Base-by-base conservation (phyloP, 2,797 vertebrate genomes). In the Neosalanx taihuensis region DNA sequence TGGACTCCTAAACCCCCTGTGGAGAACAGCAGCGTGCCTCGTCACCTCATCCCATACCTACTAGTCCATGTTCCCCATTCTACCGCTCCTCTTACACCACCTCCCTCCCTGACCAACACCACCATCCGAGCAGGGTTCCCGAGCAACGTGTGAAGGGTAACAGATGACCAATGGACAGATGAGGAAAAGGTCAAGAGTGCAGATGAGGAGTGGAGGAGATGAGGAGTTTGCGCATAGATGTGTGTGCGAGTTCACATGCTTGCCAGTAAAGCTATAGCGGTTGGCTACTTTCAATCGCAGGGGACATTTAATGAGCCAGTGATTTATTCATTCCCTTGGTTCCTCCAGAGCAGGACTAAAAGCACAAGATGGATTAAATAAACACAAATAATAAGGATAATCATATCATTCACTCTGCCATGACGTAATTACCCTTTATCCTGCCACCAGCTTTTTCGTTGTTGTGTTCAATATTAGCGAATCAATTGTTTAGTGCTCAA, bases 341-440 rank as follows among this genome's bases (percentile, higher is more conserved):
- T 92, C 90, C 88, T 88, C 70, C 84, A 91, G 91, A 90, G 88
- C 89, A 90, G 86, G 89, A 91, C 90, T 93, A 92, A 92, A 93
- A 90, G 90, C 91, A 92, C 91, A 90, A 92, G 91, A 92, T 91
- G 90, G 91, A 93, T 93, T 93, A 93, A 92, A 92, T 93, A 93
- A 94, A 94, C 92, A 93, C 90, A 93, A 93, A 92, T 92, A 93
- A 93, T 93, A 93, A 90, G 88, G 87, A 89, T 90, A 90, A 91
- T 92, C 90, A 91, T 92, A 91, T 89, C 90, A 92, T 92, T 88
- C 88, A 90, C 89, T 90, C 88, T 87, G 89, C 89, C 82, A 89
- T 85, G 85, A 87, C 85, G 84, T 92, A 92, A 93, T 93, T 92
- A 92, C 84, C 89, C 88, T 77, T 23, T 58, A 23, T 90, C 90